phyloP scores from a whole-genome alignment of 1,140 invertebrate genomes.

The Palaemon carinicauda region DNA sequence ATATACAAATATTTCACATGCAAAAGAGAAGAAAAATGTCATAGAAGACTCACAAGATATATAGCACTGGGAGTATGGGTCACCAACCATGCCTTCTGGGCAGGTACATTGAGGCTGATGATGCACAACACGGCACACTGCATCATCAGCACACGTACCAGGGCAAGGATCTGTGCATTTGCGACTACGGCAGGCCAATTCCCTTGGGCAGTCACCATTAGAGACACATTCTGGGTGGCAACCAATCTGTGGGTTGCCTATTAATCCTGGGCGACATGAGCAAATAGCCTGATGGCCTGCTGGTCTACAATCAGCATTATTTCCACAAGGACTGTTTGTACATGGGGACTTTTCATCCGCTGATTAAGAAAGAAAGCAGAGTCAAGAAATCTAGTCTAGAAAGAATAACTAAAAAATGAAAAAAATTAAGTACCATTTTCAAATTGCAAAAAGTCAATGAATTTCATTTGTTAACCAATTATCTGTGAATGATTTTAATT shows the following conservation, averaged over 20 bases:
- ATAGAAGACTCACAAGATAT: neutral
- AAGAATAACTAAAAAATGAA: too few species aligned
- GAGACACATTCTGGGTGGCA: conserved; percentile 39
- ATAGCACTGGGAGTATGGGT: conserved; percentile 61
- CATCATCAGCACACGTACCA: conserved; percentile 61
- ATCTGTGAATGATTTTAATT: too few species aligned
- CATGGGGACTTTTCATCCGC: conserved; percentile 11
- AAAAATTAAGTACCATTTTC: too few species aligned
- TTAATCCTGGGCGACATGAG: conserved; percentile 62
- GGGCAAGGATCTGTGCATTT: conserved; percentile 80
- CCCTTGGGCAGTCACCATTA: conserved; percentile 76
- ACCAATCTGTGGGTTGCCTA: conserved; percentile 60
- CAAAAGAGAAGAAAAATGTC: neutral
- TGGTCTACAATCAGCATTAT: conserved; percentile 43
- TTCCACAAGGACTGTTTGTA: conserved; percentile 40
- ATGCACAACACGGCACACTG: conserved; percentile 50
- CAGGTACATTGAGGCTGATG: conserved; percentile 58
- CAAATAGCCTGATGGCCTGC: conserved; percentile 58
- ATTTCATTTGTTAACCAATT: too few species aligned
- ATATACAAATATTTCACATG: neutral
- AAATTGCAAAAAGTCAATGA: too few species aligned
- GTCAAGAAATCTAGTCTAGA: neutral
- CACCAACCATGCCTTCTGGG: conserved; percentile 40
- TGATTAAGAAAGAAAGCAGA: neutral
- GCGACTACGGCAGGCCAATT: conserved; percentile 73